Percentiles rank a stretch among this genome's conserved stretches.
These are phyloP conservation scores for Benitochromis conjunctus DNA, from an alignment of 2,113 vertebrate species.

Conservation along the genomic window DNA sequence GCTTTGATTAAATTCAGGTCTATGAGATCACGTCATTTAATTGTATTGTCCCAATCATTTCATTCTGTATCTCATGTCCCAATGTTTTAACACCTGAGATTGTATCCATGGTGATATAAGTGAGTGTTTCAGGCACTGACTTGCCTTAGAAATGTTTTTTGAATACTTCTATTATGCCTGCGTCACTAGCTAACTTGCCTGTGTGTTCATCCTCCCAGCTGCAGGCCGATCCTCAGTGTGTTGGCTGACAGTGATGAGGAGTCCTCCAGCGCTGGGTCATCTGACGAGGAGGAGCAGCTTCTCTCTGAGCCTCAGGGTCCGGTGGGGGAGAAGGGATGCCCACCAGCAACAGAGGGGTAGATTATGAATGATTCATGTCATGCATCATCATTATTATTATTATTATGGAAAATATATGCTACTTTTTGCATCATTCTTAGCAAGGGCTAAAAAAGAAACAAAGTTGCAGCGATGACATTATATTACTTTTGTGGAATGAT, in stretches of 20 bases:
- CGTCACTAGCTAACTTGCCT: not conserved
- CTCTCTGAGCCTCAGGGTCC: slow-evolving; percentile 62
- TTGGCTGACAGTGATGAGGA: slow-evolving; percentile 86
- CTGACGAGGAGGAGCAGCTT: slow-evolving; percentile 79
- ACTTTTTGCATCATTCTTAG: not conserved
- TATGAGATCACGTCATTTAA: not conserved
- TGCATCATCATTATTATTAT: too few relatives aligned
- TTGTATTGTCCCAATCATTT: not conserved
- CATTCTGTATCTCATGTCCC: not conserved
- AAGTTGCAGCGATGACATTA: not conserved
- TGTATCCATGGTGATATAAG: not conserved
- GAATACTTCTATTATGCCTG: not conserved
- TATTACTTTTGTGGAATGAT: not conserved
- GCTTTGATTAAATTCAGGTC: not conserved
- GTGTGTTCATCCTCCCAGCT: not conserved
- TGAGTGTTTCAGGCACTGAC: not conserved
- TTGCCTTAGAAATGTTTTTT: not conserved
- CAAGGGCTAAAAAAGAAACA: not conserved
- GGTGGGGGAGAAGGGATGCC: slow-evolving; percentile 65
- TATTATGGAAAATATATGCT: not conserved
- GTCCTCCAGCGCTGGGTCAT: slow-evolving; percentile 85
- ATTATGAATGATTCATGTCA: not conserved
- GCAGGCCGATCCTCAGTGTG: slow-evolving; percentile 67
- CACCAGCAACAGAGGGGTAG: slow-evolving; percentile 72
- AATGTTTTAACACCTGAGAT: not conserved